Conservation (phyloP, 2,888 invertebrate species). For the Drosophila stalkeri region DNA sequence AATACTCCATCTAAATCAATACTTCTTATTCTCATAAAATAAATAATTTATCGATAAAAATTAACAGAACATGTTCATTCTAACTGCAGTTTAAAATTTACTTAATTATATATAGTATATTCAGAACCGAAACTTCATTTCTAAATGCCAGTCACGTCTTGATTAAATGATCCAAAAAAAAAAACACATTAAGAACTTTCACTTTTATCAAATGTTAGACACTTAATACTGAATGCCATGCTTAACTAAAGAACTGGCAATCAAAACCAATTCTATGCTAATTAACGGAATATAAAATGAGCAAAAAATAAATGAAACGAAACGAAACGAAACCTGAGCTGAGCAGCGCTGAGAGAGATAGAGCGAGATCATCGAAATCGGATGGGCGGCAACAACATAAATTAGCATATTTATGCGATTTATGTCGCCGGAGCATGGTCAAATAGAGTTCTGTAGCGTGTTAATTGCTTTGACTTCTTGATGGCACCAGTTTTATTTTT, state of each 20-base stretch:
- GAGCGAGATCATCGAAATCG: conserved; percentile 30
- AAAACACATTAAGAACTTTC: conserved; percentile 32
- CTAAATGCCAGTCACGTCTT: neutral
- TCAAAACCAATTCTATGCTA: conserved; percentile 44
- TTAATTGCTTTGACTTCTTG: conserved; percentile 54
- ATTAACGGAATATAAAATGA: conserved; percentile 36
- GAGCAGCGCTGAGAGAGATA: conserved; percentile 14
- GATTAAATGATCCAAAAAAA: neutral
- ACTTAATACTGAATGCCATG: neutral
- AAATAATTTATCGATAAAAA: neutral
- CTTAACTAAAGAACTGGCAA: conserved; percentile 12
- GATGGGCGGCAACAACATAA: conserved; percentile 55
- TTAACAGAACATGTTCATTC: accelerated
- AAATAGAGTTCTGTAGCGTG: conserved; percentile 53
- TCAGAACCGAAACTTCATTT: neutral
- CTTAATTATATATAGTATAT: neutral
- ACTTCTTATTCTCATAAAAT: neutral
- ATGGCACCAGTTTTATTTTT: conserved; percentile 50
- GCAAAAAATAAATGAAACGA: conserved; percentile 11
- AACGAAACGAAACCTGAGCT: conserved; percentile 37
- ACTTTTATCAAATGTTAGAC: conserved; percentile 34
- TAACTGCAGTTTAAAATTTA: neutral
- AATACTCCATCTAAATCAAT: too few species aligned
- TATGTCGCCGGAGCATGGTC: conserved; percentile 56
- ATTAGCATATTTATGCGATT: conserved; percentile 67